A percentile compares a stretch with the other conserved stretches of the same genome.
Conservation (phyloP, 64 coral and sea anemone species). For the Acropora yongei region DNA sequence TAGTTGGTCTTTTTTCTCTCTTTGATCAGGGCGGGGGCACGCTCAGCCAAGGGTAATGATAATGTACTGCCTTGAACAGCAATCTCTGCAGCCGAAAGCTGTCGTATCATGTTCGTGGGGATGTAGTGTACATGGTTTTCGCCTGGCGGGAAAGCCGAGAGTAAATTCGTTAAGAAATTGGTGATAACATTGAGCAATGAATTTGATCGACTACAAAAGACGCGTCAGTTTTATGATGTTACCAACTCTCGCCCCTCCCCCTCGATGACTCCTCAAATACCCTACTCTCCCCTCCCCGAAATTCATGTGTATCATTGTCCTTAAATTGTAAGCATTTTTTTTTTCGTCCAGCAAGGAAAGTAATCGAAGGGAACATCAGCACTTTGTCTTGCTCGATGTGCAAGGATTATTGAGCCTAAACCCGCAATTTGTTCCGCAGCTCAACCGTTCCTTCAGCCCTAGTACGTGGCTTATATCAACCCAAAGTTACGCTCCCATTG, state of each 20-base stretch:
- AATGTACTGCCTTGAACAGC: constrained; percentile 25
- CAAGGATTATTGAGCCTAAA: too few species aligned
- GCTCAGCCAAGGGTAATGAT: background rate
- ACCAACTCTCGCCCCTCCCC: background rate
- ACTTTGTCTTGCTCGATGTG: too few species aligned
- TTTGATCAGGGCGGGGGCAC: background rate
- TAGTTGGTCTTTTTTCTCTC: background rate
- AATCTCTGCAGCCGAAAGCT: background rate
- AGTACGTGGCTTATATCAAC: too few species aligned
- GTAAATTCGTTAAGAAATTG: background rate
- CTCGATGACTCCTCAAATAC: too few species aligned
- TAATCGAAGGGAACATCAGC: too few species aligned
- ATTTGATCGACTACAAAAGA: background rate
- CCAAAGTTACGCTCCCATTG: too few species aligned
- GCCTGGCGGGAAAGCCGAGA: background rate
- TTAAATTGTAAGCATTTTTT: too few species aligned
- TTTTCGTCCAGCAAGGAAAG: too few species aligned
- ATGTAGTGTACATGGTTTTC: background rate
- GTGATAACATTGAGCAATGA: background rate
- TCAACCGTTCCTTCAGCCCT: too few species aligned
- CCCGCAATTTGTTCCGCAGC: too few species aligned
- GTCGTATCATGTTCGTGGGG: background rate
- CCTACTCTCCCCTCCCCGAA: too few species aligned
- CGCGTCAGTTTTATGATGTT: background rate
- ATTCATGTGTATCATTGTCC: too few species aligned